These are phyloP conservation scores for Caranx melampygus DNA, from an alignment of 2,113 vertebrate genomes.

Conservation along the genomic window DNA sequence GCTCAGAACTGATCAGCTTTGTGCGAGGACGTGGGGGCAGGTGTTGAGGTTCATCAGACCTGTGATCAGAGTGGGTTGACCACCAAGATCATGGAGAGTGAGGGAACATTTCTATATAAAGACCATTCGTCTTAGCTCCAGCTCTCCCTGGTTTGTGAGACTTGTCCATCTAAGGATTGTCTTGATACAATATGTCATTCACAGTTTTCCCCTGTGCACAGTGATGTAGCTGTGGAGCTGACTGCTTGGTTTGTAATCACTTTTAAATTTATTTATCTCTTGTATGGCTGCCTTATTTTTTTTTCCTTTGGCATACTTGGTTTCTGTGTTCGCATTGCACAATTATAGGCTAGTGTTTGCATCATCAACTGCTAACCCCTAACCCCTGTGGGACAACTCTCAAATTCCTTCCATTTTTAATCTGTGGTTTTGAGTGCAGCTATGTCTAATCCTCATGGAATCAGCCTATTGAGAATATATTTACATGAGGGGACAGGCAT, in stretches of 20 bases:
- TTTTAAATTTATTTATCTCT: constrained; percentile 20
- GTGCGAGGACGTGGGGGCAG: constrained; percentile 20
- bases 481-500: neutral
- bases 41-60: constrained; percentile 14
- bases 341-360: constrained; percentile 38
- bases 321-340: constrained; percentile 16
- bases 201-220: neutral
- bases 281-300: constrained; percentile 2
- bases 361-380: constrained; percentile 36
- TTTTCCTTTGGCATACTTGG: neutral
- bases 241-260: constrained; percentile 23
- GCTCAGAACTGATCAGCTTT: neutral
- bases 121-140: constrained; percentile 18
- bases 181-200: constrained; percentile 15
- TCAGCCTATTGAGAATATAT: constrained; percentile 29
- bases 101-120: constrained; percentile 15
- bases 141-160: constrained; percentile 23
- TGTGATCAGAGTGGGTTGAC: constrained; percentile 15
- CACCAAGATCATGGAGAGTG: constrained; percentile 12
- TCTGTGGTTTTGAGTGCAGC: constrained; percentile 44
- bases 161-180: constrained; percentile 31
- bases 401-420: constrained; percentile 40
- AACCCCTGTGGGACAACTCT: constrained; percentile 22
- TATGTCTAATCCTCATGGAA: constrained; percentile 28
- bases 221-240: constrained; percentile 5